phyloP scores from a whole-genome alignment of 2,113 vertebrate genomes.

The Osmerus mordax region DNA sequence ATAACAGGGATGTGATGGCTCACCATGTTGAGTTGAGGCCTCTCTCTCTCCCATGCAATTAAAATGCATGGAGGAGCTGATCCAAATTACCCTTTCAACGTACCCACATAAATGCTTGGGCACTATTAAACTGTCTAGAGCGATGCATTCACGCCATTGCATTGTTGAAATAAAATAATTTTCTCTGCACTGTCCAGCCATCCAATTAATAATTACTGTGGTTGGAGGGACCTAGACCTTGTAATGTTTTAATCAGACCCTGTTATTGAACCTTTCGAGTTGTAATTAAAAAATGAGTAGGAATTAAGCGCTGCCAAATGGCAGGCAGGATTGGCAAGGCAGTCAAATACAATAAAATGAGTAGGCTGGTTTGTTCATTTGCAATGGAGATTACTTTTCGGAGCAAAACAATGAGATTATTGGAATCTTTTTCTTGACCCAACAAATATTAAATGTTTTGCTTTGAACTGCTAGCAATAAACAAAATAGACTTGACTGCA shows the following conservation, averaged over 20 bases:
- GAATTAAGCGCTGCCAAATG: constrained; percentile 39
- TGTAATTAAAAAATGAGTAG: constrained; percentile 59
- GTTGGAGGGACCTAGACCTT: constrained; percentile 36
- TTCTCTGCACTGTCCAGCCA: constrained; percentile 41
- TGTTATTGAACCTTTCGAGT: constrained; percentile 56
- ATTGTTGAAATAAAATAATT: constrained; percentile 61
- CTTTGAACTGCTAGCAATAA: constrained; percentile 35
- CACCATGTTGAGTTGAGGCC: too few relatives aligned
- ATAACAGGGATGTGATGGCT: too few relatives aligned
- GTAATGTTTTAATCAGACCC: constrained; percentile 61
- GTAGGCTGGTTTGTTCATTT: constrained; percentile 38
- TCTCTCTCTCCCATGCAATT: constrained; percentile 27
- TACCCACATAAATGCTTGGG: constrained; percentile 39
- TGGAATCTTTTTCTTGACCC: constrained; percentile 54
- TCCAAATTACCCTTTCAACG: constrained; percentile 48
- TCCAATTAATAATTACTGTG: constrained; percentile 50
- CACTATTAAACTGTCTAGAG: constrained; percentile 44
- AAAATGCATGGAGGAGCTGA: constrained; percentile 35
- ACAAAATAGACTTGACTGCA: constrained; percentile 32
- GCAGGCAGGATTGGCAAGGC: constrained; percentile 47
- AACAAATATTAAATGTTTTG: constrained; percentile 59
- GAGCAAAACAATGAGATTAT: constrained; percentile 57
- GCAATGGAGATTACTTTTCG: constrained; percentile 53
- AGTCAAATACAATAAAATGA: constrained; percentile 42
- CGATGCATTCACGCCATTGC: constrained; percentile 62